Base-by-base conservation (phyloP, 2,113 vertebrate genomes). In the Anolis sagrei region DNA sequence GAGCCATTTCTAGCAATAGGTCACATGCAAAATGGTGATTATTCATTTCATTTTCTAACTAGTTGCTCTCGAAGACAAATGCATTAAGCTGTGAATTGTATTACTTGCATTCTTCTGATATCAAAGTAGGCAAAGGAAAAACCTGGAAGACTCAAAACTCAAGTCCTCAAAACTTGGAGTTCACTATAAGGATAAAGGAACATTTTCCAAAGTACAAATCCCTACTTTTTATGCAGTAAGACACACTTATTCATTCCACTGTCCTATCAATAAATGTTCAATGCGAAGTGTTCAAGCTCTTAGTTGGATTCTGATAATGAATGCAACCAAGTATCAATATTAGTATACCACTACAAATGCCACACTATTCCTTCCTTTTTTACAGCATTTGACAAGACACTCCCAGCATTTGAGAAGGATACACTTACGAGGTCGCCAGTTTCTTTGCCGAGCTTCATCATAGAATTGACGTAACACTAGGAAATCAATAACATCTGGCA, bases 401-500 rank as follows among this genome's bases (percentile, higher is more conserved):
- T 34, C 78, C 48, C 25, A 70, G 13, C 77, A 18, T 72, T 27
- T 48, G 27, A 79, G 18, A 58, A 61, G 68, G 25, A n/a, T 72
- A 78, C 49, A 96, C 97, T 96, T 96, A 99, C 99, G 97, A 81
- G 97, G 95, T 87, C 97, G 97, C 99, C 99, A 99, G 90, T 97
- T 96, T 92, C 97, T 96, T 58, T 97, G 97, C 1, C 98, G 95
- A 7, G 99, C 98, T 91, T 99, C 98, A 1, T 99, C 97, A 27
- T 98, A 99, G 93, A 97, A 98, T 66, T 99, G 99, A 76, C 97
- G 97, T 79, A 99, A 92, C 74, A 99, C 98, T 27, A 99, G 97
- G 93, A 99, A 99, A 92, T 99, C 99, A 0, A 99, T 99, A 69
- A 99, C 99, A 85, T 99, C 98, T 2, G 98, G 98, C 99, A 99